Evolutionary conservation across 2,888 invertebrate genomes (phyloP).

Genomic region (Escarpia spicata): DNA sequence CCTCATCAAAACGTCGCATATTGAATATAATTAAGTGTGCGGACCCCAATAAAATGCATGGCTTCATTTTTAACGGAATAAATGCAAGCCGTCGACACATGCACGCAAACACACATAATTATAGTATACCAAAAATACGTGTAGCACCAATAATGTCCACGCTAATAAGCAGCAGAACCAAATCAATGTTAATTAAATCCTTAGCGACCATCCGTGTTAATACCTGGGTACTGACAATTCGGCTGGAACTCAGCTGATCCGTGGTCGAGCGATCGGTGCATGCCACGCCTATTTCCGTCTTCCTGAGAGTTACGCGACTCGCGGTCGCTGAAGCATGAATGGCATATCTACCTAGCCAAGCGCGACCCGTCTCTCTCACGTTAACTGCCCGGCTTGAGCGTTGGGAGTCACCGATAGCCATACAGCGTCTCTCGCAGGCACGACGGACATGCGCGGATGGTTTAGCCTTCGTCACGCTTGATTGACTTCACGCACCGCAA

Average conservation of each 20-base stretch:
- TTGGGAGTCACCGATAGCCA: background rate
- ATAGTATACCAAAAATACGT: too few species aligned
- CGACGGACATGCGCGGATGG: background rate
- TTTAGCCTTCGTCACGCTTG: background rate
- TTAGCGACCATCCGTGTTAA: background rate
- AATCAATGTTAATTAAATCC: background rate
- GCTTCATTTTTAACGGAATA: background rate
- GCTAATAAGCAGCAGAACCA: background rate
- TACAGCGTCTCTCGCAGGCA: background rate
- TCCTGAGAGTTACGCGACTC: background rate
- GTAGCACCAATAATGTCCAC: too few species aligned
- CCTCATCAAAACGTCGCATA: background rate
- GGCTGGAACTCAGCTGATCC: slow-evolving; percentile 6
- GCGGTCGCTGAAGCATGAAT: background rate
- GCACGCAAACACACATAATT: background rate
- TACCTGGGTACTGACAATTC: background rate
- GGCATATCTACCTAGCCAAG: background rate
- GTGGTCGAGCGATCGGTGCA: background rate
- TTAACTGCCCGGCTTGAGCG: slow-evolving; percentile 1
- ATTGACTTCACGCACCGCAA: background rate
- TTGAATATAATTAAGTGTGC: background rate
- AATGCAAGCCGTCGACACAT: background rate
- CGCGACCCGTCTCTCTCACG: background rate
- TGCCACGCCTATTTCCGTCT: background rate
- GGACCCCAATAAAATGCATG: background rate